Evolutionary conservation across 2,888 invertebrate genomes (phyloP).

Genomic region (Pediacus dermestoides): DNA sequence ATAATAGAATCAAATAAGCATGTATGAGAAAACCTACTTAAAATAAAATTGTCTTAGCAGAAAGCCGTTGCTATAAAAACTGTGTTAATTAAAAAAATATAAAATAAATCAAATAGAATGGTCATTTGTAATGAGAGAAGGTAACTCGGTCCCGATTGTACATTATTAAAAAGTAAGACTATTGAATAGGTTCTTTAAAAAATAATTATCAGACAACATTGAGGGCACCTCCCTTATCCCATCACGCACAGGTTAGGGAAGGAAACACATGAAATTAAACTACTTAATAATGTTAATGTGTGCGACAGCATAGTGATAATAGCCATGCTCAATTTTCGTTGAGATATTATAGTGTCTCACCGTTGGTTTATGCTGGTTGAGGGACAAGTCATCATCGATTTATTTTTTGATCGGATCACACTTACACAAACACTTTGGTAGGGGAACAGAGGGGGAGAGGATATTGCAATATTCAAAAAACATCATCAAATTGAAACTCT

Average conservation of each 20-base stretch:
- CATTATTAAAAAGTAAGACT: slow-evolving; percentile 1
- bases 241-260: slow-evolving; percentile 53
- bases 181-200: not conserved
- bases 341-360: slow-evolving; percentile 41
- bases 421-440: slow-evolving; percentile 1
- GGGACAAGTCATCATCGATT: slow-evolving; percentile 8
- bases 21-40: slow-evolving; percentile 22
- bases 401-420: slow-evolving; percentile 10
- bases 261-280: slow-evolving; percentile 34
- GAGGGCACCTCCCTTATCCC: slow-evolving; percentile 78
- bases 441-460: slow-evolving; percentile 13
- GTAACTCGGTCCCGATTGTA: slow-evolving; percentile 42
- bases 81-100: too few relatives aligned
- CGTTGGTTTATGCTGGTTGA: slow-evolving; percentile 25
- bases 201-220: slow-evolving; percentile 28
- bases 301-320: slow-evolving; percentile 29
- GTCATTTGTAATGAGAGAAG: slow-evolving; percentile 52
- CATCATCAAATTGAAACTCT: slow-evolving; percentile 18
- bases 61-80: too few relatives aligned
- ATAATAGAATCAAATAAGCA: slow-evolving; percentile 17
- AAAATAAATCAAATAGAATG: slow-evolving; percentile 13
- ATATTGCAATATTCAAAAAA: slow-evolving; percentile 33
- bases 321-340: slow-evolving; percentile 39
- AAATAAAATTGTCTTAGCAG: too few relatives aligned
- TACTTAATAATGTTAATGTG: slow-evolving; percentile 39